Percentiles rank a stretch among this genome's conserved stretches.
phyloP scores from a whole-genome alignment of 2,797 vertebrate species.

The Microcaecilia unicolor region DNA sequence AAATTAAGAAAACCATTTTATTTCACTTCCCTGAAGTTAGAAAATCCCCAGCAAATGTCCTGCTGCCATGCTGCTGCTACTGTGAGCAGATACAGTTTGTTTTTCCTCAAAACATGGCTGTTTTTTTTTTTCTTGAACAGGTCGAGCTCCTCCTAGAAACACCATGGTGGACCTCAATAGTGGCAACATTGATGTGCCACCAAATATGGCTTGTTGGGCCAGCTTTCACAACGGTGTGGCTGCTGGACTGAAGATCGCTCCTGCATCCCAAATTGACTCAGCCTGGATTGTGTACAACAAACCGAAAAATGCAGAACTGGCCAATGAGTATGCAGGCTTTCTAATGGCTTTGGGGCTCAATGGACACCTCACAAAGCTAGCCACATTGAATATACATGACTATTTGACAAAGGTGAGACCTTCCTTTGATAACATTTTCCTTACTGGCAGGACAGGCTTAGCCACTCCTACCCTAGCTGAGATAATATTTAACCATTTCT shows the following conservation, averaged over 20 bases:
- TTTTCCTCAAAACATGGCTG: too few species aligned
- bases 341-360: constrained; percentile 95
- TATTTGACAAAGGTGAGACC: constrained; percentile 86
- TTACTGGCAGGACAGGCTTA: too few species aligned
- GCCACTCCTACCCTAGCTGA: too few species aligned
- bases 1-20: too few species aligned
- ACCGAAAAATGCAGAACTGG: constrained; percentile 86
- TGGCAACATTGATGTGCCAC: constrained; percentile 92
- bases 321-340: constrained; percentile 94
- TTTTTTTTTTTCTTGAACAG: constrained; percentile 38
- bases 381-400: constrained; percentile 92
- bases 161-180: constrained; percentile 92
- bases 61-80: background rate
- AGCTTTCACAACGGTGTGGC: constrained; percentile 96
- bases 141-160: constrained; percentile 87
- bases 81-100: too few species aligned
- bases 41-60: too few species aligned
- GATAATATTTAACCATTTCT: too few species aligned
- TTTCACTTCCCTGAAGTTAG: too few species aligned
- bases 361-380: constrained; percentile 90
- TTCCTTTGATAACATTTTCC: too few species aligned
- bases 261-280: constrained; percentile 90
- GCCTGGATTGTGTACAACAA: constrained; percentile 98
- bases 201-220: constrained; percentile 96
- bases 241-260: constrained; percentile 89